These are phyloP conservation scores for Castor canadensis DNA, from an alignment of 2,113 vertebrate genomes.

Conservation along the genomic window DNA sequence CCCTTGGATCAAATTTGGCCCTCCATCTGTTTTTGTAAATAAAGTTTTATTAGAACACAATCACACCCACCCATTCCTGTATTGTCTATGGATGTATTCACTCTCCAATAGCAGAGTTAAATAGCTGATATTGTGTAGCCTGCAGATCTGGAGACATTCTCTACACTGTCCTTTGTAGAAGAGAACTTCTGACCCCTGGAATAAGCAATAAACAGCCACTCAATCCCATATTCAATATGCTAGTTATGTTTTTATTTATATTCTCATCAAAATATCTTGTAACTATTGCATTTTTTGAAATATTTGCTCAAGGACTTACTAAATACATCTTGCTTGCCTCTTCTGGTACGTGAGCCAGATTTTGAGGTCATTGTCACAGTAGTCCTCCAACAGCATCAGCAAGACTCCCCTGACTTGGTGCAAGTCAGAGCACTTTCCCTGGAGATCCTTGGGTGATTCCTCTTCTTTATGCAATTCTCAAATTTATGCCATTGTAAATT, in stretches of 20 bases:
- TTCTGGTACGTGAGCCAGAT: fast-evolving
- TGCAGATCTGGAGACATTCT: neutral
- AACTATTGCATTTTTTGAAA: neutral
- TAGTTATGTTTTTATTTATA: neutral
- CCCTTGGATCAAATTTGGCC: neutral
- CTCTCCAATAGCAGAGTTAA: too few relatives aligned
- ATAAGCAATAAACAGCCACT: neutral
- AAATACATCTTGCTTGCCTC: neutral
- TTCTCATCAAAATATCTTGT: neutral
- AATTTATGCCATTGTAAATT: neutral
- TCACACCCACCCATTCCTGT: neutral
- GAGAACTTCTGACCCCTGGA: neutral
- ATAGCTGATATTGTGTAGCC: neutral
- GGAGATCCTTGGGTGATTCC: neutral
- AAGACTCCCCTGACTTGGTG: neutral
- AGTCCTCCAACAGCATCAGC: neutral
- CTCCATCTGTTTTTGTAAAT: neutral
- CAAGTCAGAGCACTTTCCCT: neutral
- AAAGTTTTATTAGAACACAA: neutral
- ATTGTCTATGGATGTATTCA: neutral
- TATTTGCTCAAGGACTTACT: neutral
- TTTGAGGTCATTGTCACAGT: fast-evolving
- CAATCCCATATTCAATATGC: neutral
- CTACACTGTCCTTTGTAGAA: neutral
- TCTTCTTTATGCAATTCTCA: neutral